Evolutionary conservation across 2,888 invertebrate genomes (phyloP).

Genomic region (Watsonalla cultraria): DNA sequence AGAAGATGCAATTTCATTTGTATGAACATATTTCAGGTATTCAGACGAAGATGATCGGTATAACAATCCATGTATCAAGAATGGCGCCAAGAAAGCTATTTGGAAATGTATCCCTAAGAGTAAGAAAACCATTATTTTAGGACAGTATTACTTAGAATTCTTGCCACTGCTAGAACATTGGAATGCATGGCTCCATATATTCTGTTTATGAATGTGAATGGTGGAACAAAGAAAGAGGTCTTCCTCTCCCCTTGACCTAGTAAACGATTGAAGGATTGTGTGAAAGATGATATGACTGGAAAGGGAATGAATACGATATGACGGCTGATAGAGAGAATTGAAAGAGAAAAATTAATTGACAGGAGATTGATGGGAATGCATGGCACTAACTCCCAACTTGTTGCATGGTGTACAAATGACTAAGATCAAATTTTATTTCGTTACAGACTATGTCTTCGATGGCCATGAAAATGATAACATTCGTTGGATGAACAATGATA

Average conservation of each 20-base stretch:
- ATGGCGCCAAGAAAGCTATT: constrained; percentile 64
- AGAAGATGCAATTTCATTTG: no score
- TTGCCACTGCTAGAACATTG: not conserved
- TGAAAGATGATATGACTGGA: no score
- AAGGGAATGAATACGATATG: no score
- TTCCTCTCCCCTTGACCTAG: no score
- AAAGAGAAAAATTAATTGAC: no score
- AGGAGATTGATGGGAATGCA: no score
- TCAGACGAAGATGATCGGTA: constrained; percentile 55
- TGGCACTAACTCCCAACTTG: not conserved
- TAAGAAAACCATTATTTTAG: constrained; percentile 23
- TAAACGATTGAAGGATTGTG: no score
- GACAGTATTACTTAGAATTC: not conserved
- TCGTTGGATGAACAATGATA: constrained; percentile 69
- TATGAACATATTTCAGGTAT: constrained; percentile 31
- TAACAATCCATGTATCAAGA: constrained; percentile 59
- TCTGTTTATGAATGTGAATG: no score
- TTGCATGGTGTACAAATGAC: no score
- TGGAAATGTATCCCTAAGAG: constrained; percentile 71
- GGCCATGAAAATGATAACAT: constrained; percentile 67
- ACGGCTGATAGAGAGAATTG: no score
- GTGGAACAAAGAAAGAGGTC: no score
- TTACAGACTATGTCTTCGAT: constrained; percentile 60
- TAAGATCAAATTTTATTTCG: not conserved
- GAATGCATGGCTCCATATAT: no score